These are phyloP conservation scores for Mallotus villosus DNA, from an alignment of 2,797 vertebrate species.

Conservation along the genomic window DNA sequence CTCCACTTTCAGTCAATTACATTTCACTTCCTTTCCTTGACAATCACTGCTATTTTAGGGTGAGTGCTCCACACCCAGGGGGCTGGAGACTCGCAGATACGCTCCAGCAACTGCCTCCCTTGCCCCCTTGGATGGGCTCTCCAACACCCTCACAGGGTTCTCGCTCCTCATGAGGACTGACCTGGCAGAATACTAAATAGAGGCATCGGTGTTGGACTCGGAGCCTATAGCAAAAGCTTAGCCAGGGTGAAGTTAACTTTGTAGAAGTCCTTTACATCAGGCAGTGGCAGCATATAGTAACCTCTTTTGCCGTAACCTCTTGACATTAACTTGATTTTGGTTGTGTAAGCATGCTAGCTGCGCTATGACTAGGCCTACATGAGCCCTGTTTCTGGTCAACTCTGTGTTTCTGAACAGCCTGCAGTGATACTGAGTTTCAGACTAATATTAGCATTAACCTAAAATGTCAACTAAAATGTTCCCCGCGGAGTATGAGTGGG, in stretches of 20 bases:
- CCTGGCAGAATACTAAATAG: conserved; percentile 34
- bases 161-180: conserved; percentile 40
- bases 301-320: background rate
- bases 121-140: conserved; percentile 34
- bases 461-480: conserved; percentile 35
- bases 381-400: background rate
- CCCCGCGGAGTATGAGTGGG: conserved; percentile 26
- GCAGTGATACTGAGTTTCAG: background rate
- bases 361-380: background rate
- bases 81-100: conserved; percentile 58
- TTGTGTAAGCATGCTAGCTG: background rate
- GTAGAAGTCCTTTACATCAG: no score
- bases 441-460: conserved; percentile 15
- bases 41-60: conserved; percentile 81
- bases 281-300: no score
- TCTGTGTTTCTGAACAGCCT: background rate
- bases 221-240: background rate
- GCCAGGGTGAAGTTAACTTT: background rate
- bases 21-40: conserved; percentile 81
- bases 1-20: conserved; percentile 81
- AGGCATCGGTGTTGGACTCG: background rate
- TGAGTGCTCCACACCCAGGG: conserved; percentile 70
- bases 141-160: conserved; percentile 34
- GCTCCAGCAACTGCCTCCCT: conserved; percentile 53
- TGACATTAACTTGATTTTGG: background rate